Base-by-base conservation (phyloP, 2,797 vertebrate genomes). In the Catamblyrhynchus diadema region DNA sequence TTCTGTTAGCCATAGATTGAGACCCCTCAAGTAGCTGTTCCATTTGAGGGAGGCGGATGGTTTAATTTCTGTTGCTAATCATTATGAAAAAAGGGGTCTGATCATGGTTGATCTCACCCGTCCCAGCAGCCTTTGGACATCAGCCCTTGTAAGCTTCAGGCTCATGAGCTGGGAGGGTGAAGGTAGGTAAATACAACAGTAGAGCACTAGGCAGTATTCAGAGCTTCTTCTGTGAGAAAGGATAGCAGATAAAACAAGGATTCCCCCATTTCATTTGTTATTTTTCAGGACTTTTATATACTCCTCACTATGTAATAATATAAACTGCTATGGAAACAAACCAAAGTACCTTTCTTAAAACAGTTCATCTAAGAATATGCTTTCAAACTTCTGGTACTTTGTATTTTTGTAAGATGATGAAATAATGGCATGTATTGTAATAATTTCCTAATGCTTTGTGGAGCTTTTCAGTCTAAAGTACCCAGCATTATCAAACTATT, bases 401-500 rank as follows among this genome's bases (percentile, higher is more conserved):
- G 54, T 42, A 64, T 86, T 95, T 95, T 93, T 73, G 39, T 74
- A 86, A 86, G 22, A 70, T 53, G 93, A 66, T 44, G 88, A 77
- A 79, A 54, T 64, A 27, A 42, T 32, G 19, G n/a, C 47, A 57
- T 47, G 0, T 41, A 11, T 3, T 39, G 9, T 70, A 8, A 8
- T 60, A 30, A 14, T 86, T 74, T 48, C 16, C 41, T 48, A 56
- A n/a, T 67, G n/a, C 13, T 67, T 88, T 79, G 12, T 88, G 41
- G 50, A 60, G 32, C 25, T 86, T 90, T 72, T 67, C 59, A 48
- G 42, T 22, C 25, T 44, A 33, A 82, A 88, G 32, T 23, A 27
- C 28, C 22, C 28, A 81, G 22, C 4, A 1, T 28, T 60, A 71
- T 28, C 53, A 24, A 48, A 50, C 45, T 44, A 3, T 65, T 75